These are phyloP conservation scores for Phyllotreta striolata DNA, from an alignment of 2,888 invertebrate genomes.

Conservation along the genomic window DNA sequence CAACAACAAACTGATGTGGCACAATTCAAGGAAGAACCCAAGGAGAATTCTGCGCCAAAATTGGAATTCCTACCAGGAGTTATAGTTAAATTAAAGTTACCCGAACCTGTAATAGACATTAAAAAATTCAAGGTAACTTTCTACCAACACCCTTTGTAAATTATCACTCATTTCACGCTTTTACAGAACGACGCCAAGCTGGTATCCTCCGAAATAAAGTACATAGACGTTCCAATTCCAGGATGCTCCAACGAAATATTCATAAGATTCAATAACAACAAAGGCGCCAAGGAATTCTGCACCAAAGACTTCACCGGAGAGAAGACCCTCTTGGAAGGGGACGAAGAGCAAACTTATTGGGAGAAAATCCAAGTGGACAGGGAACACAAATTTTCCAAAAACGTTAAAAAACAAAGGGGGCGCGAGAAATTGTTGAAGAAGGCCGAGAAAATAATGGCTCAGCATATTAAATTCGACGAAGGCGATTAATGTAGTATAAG, in stretches of 20 bases:
- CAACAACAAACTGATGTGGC: constrained; percentile 38
- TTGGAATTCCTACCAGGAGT: constrained; percentile 68
- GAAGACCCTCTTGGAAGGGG: constrained; percentile 53
- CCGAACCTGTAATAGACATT: constrained; percentile 72
- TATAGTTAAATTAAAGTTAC: constrained; percentile 74
- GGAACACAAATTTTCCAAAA: constrained; percentile 64
- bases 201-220: constrained; percentile 72
- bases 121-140: constrained; percentile 70
- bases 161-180: too few species aligned
- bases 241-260: constrained; percentile 74
- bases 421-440: constrained; percentile 67
- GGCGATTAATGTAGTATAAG: constrained; percentile 25
- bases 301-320: constrained; percentile 41
- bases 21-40: constrained; percentile 37
- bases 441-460: constrained; percentile 73
- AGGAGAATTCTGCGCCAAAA: constrained; percentile 46
- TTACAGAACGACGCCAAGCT: constrained; percentile 69
- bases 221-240: constrained; percentile 74
- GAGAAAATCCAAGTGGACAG: constrained; percentile 73
- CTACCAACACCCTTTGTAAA: neutral
- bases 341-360: constrained; percentile 84
- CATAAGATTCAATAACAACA: constrained; percentile 69
- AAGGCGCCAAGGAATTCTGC: constrained; percentile 62
- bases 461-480: constrained; percentile 77
- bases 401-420: constrained; percentile 66